Evolutionary conservation across 1,140 invertebrate genomes (phyloP), one percentile per base, ranked within the genome.

Genomic region (Hetaerina americana): DNA sequence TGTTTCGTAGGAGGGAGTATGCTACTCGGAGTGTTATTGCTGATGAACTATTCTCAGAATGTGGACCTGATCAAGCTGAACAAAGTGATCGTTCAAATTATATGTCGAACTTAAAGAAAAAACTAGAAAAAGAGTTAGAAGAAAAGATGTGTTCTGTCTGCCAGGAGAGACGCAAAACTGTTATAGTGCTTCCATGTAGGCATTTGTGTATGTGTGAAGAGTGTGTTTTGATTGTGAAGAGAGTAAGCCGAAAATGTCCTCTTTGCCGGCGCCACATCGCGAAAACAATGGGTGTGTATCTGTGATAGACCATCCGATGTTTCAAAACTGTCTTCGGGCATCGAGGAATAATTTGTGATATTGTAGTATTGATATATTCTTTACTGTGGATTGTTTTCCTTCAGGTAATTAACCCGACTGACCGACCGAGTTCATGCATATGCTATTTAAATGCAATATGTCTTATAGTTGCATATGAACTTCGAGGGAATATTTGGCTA

Each of bases 171-270:
- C 15, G 27, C 12, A 70, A 49, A 27, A n/a, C 24, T 49, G 69
- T 70, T 18, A 49, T 70, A 25, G 24, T 70, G 1, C 24, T 70
- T 25, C 69, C 69, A 3, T 70, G 69, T 27, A 28, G 69, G 26
- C 69, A 70, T 40, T 27, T 70, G 2, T 70, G 69, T n/a, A 70
- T 70, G 27, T 70, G 69, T n/a, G 27, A 28, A 18, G 31, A 70
- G 15, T 70, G 69, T 27, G 27, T 26, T 2, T 26, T 25, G 1
- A 25, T 68, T 15, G 15, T 68, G 15, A 15, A 18, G 18, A 12
- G 26, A 26, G 15, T 28, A 3, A 68, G 25, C 24, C n/a, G 67
- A 1, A 28, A 18, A 15, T 68, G 67, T 68, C 67, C 67, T 15
- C 25, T 68, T 68, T 68, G 67, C n/a, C 25, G 67, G 12, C 18